These are phyloP conservation scores for Ectropis crepuscularia DNA, from an alignment of 2,888 invertebrate species.

Conservation along the genomic window DNA sequence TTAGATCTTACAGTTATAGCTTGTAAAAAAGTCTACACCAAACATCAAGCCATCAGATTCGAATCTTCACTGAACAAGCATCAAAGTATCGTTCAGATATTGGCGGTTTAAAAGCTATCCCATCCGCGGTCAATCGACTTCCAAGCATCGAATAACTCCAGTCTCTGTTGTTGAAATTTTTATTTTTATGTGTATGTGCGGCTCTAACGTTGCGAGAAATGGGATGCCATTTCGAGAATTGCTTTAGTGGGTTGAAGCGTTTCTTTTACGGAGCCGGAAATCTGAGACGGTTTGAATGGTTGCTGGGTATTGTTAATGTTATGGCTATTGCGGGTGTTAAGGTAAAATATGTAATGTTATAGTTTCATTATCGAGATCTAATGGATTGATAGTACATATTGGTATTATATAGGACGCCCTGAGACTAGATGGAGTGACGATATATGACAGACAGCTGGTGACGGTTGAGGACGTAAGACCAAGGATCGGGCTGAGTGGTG, in stretches of 20 bases:
- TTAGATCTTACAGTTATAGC: too few relatives aligned
- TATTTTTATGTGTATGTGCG: slow-evolving; percentile 38
- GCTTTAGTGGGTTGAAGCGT: slow-evolving; percentile 36
- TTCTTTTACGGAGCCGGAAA: slow-evolving; percentile 27
- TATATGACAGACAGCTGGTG: too few relatives aligned
- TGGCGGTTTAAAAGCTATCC: background rate
- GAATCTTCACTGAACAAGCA: background rate
- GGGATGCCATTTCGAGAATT: slow-evolving; percentile 40
- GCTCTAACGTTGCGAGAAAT: slow-evolving; percentile 35
- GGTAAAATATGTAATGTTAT: slow-evolving; percentile 11
- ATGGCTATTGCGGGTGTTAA: slow-evolving; percentile 15
- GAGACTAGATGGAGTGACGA: too few relatives aligned
- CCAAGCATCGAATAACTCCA: slow-evolving; percentile 31
- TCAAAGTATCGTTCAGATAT: background rate
- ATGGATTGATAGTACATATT: background rate
- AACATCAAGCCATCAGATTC: too few relatives aligned
- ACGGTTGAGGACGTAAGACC: too few relatives aligned
- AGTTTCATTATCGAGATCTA: background rate
- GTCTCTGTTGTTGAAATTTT: slow-evolving; percentile 41
- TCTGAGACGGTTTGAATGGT: slow-evolving; percentile 26
- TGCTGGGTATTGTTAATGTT: slow-evolving; percentile 25
- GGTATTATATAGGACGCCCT: too few relatives aligned
- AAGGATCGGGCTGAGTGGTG: too few relatives aligned
- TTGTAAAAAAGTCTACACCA: too few relatives aligned
- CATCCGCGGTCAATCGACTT: slow-evolving; percentile 29